These are phyloP conservation scores for Platygyra sinensis DNA, from an alignment of 64 coral and sea anemone genomes.

Conservation along the genomic window DNA sequence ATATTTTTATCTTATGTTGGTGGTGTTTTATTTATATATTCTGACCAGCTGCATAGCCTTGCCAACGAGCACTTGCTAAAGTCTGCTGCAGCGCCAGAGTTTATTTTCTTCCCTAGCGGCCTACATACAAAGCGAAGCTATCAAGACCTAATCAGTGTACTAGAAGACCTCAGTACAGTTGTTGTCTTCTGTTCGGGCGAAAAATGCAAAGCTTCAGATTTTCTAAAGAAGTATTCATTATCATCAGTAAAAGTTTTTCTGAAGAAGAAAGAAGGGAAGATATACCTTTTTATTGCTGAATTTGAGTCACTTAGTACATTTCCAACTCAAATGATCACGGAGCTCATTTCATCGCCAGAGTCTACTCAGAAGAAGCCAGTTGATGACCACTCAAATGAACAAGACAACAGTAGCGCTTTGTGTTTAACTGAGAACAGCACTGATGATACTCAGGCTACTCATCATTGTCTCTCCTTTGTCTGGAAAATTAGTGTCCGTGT, in stretches of 20 bases:
- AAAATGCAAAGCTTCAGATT: slow-evolving; percentile 3
- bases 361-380: not conserved
- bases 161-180: not conserved
- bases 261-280: not conserved
- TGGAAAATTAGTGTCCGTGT: not conserved
- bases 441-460: not conserved
- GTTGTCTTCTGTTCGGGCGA: not conserved
- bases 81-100: not conserved
- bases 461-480: not conserved
- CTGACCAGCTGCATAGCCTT: not conserved
- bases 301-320: not conserved
- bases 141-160: not conserved
- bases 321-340: not conserved
- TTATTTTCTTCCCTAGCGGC: slow-evolving; percentile 14
- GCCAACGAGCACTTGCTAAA: not conserved
- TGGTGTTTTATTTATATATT: not conserved
- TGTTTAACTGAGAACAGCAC: not conserved
- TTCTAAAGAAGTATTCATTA: not conserved
- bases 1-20: not conserved
- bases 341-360: not conserved
- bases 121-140: not conserved
- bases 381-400: not conserved
- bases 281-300: not conserved
- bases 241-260: not conserved
- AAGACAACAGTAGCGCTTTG: not conserved